These are phyloP conservation scores for Schizothorax lantsangensis DNA, from an alignment of 2,797 vertebrate genomes.

Conservation along the genomic window DNA sequence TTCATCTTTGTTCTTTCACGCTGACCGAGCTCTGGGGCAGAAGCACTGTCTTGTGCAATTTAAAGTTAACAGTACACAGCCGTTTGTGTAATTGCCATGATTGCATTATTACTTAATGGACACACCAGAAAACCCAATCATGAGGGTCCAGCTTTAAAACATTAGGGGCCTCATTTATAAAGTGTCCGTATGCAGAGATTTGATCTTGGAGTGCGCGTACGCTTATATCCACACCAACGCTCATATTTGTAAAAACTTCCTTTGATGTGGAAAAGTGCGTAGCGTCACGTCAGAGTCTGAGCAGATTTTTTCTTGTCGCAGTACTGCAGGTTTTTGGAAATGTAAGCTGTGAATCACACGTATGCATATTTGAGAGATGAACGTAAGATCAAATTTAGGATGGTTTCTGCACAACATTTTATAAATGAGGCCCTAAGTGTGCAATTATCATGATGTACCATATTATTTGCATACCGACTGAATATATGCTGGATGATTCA, in stretches of 20 bases:
- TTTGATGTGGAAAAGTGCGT: no score
- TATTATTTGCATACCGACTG: conserved; percentile 43
- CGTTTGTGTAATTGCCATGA: conserved; percentile 77
- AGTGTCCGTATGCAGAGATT: no score
- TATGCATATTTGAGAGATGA: no score
- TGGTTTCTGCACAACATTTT: no score
- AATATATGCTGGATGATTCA: conserved; percentile 18
- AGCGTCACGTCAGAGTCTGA: no score
- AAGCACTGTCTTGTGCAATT: conserved; percentile 76
- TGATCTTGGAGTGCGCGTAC: no score
- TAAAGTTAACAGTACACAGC: conserved; percentile 82
- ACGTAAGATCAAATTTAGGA: no score
- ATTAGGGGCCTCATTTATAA: not conserved
- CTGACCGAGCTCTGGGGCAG: conserved; percentile 57
- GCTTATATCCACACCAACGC: no score
- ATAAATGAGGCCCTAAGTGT: conserved; percentile 7
- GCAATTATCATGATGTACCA: conserved; percentile 25
- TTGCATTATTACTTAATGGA: conserved; percentile 72
- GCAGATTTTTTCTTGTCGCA: no score
- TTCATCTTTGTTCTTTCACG: conserved; percentile 66
- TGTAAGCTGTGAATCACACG: no score
- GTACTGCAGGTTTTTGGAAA: no score
- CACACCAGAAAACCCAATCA: conserved; percentile 29
- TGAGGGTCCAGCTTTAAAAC: conserved; percentile 25
- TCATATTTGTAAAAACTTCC: no score